These are phyloP conservation scores for Serinus canaria DNA, from an alignment of 2,113 vertebrate genomes.

Conservation along the genomic window DNA sequence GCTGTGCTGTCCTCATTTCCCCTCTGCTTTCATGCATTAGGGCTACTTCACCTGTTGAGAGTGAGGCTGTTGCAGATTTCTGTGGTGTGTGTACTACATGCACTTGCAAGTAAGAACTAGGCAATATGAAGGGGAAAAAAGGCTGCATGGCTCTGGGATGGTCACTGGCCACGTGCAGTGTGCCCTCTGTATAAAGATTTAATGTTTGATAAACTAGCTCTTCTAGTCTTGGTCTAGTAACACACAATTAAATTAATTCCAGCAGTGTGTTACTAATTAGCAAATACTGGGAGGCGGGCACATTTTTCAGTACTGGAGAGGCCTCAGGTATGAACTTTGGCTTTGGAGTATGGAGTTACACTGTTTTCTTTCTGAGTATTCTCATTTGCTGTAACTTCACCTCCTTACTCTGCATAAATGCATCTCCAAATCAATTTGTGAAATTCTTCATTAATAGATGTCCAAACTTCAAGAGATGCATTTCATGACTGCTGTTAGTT, in stretches of 20 bases:
- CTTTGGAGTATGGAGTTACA: background rate
- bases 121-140: background rate
- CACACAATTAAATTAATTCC: background rate
- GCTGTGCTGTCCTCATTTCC: background rate
- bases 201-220: background rate
- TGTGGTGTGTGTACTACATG: rapidly evolving
- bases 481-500: background rate
- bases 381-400: background rate
- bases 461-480: background rate
- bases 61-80: background rate
- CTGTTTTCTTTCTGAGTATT: background rate
- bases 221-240: background rate
- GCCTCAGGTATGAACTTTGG: background rate
- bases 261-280: background rate
- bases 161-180: background rate
- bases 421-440: background rate
- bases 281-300: background rate
- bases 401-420: background rate
- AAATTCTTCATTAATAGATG: background rate
- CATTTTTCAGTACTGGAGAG: background rate
- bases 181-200: background rate
- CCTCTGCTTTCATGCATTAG: background rate
- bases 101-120: background rate
- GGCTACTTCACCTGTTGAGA: background rate
- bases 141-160: background rate